A percentile compares a stretch with the other conserved stretches of the same genome.
phyloP scores from a whole-genome alignment of 2,888 invertebrate genomes.

The Agrotis exclamationis region DNA sequence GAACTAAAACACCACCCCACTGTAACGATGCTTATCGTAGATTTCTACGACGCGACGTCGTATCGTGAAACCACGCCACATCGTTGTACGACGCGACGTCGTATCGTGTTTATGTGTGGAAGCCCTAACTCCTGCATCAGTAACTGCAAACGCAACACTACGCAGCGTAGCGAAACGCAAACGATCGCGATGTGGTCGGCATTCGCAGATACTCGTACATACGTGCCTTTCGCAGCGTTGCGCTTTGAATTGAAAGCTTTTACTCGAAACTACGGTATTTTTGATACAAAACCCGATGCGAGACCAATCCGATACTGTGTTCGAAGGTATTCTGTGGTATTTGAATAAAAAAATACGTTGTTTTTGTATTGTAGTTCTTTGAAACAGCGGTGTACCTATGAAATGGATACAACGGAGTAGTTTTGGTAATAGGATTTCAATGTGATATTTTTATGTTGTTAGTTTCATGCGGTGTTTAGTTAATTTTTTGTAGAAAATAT shows the following conservation, averaged over 20 bases:
- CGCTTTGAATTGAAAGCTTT: constrained; percentile 25
- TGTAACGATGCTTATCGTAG: too few relatives aligned
- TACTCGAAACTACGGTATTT: constrained; percentile 27
- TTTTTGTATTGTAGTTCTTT: not conserved
- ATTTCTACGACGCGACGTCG: too few relatives aligned
- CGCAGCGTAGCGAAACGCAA: constrained; percentile 10
- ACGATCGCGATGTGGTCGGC: constrained; percentile 23
- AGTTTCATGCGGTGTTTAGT: not conserved
- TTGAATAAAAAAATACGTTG: constrained; percentile 4
- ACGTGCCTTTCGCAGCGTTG: constrained; percentile 17
- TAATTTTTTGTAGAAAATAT: too few relatives aligned
- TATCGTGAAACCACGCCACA: too few relatives aligned
- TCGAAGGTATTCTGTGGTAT: not conserved
- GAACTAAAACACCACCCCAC: too few relatives aligned
- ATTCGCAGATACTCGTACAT: constrained; percentile 24
- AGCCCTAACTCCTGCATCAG: not conserved
- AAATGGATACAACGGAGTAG: not conserved
- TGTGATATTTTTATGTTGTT: not conserved
- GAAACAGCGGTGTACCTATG: not conserved
- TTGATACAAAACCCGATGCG: constrained; percentile 7
- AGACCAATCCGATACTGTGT: constrained; percentile 7
- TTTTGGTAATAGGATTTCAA: not conserved
- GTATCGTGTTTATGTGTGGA: too few relatives aligned
- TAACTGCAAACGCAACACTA: constrained; percentile 4
- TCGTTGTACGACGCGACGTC: too few relatives aligned